A percentile compares a stretch with the other conserved stretches of the same genome.
Conservation (phyloP, 2,888 invertebrate genomes). For the Noctua janthe region DNA sequence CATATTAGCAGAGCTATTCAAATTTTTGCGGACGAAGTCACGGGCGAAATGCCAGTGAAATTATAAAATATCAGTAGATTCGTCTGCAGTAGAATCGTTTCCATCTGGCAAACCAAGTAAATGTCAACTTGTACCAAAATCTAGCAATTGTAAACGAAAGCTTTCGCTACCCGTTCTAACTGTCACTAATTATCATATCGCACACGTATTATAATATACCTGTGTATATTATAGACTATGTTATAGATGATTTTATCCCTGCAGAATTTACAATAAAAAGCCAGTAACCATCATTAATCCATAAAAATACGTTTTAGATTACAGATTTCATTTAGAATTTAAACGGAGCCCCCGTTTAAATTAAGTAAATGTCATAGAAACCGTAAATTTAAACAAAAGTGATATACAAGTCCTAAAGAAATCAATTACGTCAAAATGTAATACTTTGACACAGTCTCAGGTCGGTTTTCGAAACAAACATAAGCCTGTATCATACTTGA, state of each 20-base stretch:
- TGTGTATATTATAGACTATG: neutral
- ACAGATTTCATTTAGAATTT: neutral
- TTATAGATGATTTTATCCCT: neutral
- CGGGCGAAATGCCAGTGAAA: neutral
- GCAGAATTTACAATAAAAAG: neutral
- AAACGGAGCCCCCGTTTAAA: neutral
- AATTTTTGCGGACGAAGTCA: no score
- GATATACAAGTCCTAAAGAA: slow-evolving; percentile 62
- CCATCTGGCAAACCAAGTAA: neutral
- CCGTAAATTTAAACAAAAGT: neutral
- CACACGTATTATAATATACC: neutral
- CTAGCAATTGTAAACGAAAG: neutral
- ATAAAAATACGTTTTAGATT: neutral
- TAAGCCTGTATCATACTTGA: slow-evolving; percentile 27
- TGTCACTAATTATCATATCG: neutral
- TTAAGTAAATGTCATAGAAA: slow-evolving; percentile 3
- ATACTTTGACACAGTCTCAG: slow-evolving; percentile 47
- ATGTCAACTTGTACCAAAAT: neutral
- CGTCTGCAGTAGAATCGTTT: neutral
- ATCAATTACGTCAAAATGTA: slow-evolving; percentile 64
- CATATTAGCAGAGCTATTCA: no score
- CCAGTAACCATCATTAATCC: neutral
- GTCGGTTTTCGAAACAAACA: slow-evolving; percentile 14
- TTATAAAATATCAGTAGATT: neutral
- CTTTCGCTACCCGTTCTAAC: neutral